Evolutionary conservation across 2,797 vertebrate species (phyloP).

Genomic region (Darevskia mixta): DNA sequence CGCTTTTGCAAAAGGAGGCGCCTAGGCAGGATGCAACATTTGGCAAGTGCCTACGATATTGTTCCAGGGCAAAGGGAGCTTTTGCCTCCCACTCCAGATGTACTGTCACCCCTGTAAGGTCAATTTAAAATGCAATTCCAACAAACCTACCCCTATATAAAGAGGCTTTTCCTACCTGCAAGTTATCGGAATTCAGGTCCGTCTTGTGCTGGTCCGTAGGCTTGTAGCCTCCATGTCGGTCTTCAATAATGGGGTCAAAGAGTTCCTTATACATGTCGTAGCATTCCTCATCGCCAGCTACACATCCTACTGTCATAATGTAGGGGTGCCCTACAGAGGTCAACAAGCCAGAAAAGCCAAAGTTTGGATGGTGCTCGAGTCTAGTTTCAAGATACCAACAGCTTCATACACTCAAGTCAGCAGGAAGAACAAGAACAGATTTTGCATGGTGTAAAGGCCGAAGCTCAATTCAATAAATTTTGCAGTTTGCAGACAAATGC

Average conservation of each 20-base stretch:
- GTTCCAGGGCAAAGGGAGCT: no score
- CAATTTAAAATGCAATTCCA: no score
- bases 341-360: slow-evolving; percentile 64
- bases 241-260: slow-evolving; percentile 92
- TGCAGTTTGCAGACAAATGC: neutral
- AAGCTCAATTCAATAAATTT: neutral
- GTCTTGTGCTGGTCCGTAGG: slow-evolving; percentile 96
- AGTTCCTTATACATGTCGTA: slow-evolving; percentile 92
- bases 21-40: neutral
- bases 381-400: slow-evolving; percentile 42
- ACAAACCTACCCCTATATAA: neutral
- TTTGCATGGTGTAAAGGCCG: slow-evolving; percentile 37
- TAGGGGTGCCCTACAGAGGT: slow-evolving; percentile 90
- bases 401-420: slow-evolving; percentile 22
- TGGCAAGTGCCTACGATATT: no score
- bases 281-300: slow-evolving; percentile 93
- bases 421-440: slow-evolving; percentile 14
- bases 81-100: neutral
- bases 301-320: slow-evolving; percentile 95
- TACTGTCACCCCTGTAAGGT: no score
- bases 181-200: slow-evolving; percentile 86
- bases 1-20: neutral
- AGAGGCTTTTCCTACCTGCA: slow-evolving; percentile 84
- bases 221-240: slow-evolving; percentile 95
- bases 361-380: slow-evolving; percentile 45